phyloP scores from a whole-genome alignment of 1,140 invertebrate genomes.

The Sycophaga agraensis region DNA sequence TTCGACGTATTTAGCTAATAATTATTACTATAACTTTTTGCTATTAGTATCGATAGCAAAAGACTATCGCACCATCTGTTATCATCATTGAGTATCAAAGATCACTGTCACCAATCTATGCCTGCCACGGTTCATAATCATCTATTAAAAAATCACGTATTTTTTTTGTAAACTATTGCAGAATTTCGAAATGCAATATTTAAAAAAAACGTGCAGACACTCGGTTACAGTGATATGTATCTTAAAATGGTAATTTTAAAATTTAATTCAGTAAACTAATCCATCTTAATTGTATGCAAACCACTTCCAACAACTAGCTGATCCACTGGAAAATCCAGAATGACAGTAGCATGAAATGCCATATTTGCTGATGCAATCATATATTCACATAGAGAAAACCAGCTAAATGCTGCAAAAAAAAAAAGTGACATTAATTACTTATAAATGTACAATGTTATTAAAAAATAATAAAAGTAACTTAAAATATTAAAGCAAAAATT shows the following conservation, averaged over 20 bases:
- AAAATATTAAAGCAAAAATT: not conserved
- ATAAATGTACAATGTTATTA: too few relatives aligned
- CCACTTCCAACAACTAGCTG: slow-evolving; percentile 71
- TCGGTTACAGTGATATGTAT: slow-evolving; percentile 15
- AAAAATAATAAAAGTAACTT: not conserved
- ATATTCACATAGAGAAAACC: slow-evolving; percentile 91
- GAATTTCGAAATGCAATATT: slow-evolving; percentile 2
- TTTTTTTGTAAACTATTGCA: not conserved
- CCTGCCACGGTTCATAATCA: not conserved
- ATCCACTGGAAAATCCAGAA: slow-evolving; percentile 82
- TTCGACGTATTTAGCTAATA: slow-evolving; percentile 39
- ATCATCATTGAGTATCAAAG: slow-evolving; percentile 23
- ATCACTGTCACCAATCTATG: not conserved
- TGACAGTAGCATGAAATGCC: slow-evolving; percentile 85
- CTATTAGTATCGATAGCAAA: slow-evolving; percentile 33
- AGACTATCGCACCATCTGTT: slow-evolving; percentile 6
- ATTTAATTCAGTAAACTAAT: slow-evolving; percentile 45
- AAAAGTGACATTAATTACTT: not conserved
- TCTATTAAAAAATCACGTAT: not conserved
- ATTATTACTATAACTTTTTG: slow-evolving; percentile 37
- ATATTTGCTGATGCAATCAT: slow-evolving; percentile 87
- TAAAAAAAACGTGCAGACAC: slow-evolving; percentile 26
- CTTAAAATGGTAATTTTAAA: slow-evolving; percentile 14
- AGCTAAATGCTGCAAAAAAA: slow-evolving; percentile 77
- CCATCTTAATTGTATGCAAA: slow-evolving; percentile 48